phyloP scores from a whole-genome alignment of 2,113 vertebrate species.

The Zosterops pallidus region DNA sequence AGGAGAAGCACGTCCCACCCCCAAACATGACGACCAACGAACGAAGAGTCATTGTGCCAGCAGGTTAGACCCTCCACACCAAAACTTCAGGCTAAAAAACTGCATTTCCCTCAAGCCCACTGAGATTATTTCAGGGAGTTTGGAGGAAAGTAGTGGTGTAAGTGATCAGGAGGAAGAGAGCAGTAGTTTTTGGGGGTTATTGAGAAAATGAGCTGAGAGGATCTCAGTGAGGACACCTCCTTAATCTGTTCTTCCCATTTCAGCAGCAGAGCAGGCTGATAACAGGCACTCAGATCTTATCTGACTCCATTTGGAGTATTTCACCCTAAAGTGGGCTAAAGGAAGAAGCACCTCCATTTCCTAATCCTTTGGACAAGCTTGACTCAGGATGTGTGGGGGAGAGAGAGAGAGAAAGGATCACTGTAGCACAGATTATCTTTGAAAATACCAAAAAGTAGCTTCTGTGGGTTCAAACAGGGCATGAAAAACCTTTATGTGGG shows the following conservation, averaged over 20 bases:
- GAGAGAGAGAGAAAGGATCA: background rate
- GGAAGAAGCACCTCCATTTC: background rate
- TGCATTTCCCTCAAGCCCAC: background rate
- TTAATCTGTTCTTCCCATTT: background rate
- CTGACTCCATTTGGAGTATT: background rate
- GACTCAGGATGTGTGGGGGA: background rate
- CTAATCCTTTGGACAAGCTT: background rate
- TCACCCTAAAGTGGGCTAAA: background rate
- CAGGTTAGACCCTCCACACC: conserved; percentile 74
- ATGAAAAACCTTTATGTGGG: background rate
- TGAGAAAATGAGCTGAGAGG: background rate
- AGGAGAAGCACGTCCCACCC: conserved; percentile 85
- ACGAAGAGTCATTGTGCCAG: conserved; percentile 87
- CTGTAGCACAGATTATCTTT: background rate
- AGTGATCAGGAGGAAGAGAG: background rate
- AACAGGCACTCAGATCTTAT: background rate
- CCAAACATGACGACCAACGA: conserved; percentile 89
- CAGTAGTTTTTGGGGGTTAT: background rate
- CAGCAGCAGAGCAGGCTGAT: background rate
- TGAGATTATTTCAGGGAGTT: background rate
- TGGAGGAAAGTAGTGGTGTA: background rate
- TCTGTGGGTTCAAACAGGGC: background rate
- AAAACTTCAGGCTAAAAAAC: background rate
- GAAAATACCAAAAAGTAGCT: background rate
- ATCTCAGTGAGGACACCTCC: background rate